Evolutionary conservation across 2,797 vertebrate genomes (phyloP), one percentile per base, ranked within the genome.

Genomic region (Epinephelus awoara): DNA sequence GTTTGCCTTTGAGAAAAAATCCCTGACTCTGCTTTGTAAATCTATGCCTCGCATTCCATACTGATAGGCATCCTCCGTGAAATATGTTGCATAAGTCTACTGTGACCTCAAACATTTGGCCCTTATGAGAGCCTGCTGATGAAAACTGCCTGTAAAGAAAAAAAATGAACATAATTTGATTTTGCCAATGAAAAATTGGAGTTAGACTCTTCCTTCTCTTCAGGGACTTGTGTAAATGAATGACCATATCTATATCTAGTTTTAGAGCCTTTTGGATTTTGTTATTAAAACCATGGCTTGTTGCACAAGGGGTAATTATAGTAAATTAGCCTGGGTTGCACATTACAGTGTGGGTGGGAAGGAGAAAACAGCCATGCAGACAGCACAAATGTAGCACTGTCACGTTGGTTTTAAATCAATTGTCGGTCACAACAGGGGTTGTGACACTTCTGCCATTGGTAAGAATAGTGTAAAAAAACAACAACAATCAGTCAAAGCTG

Each of bases 1-100:
- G 46, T 72, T 80, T 83, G 67, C 77, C 81, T 75, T 85, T 82
- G 58, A 90, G 76, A 54, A 69, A 84, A 77, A 79, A 58, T 61
- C 46, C 67, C 52, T 52, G 65, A 77, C 79, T 85, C 42, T 72
- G 73, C 67, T 85, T 42, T 83, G 29, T 50, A 56, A 71, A 65
- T 83, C 65, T 67, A 59, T 73, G 69, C 75, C 29, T 62, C 1
- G 14, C 84, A 87, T 89, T 88, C 74, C 79, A 69, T 46, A 27
- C 54, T 68, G 73, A 77, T 62, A 64, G 56, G 7, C 67, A 65
- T 77, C 74, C 62, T 74, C 65, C 57, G 51, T 78, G 40, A 81
- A 83, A 79, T 83, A 65, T 79, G 51, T 72, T 74, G 46, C 27
- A 17, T 64, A 68, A 75, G 34, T 65, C 14, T 9, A 19, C 40